Conservation (phyloP, 2,113 vertebrate genomes). For the Rissa tridactyla region DNA sequence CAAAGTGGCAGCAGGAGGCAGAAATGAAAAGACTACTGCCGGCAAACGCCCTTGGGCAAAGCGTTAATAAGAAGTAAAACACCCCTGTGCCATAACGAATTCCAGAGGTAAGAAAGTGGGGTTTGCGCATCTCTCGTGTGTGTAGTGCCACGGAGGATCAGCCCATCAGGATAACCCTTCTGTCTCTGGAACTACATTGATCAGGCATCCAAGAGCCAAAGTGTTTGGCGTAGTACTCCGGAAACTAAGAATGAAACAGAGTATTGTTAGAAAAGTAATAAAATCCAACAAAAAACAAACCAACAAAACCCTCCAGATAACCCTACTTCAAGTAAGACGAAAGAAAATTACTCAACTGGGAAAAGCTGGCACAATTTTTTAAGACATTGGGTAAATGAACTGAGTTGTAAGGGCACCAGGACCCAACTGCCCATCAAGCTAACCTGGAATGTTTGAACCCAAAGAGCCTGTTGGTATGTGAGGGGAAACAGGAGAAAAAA, state of each 20-base stretch:
- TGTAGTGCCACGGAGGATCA: not conserved
- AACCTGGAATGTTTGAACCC: not conserved
- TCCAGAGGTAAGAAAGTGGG: not conserved
- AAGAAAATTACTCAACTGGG: not conserved
- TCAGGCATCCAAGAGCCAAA: not conserved
- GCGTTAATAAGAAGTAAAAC: slow-evolving; percentile 30
- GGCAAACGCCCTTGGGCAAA: slow-evolving; percentile 47
- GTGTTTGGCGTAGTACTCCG: no score
- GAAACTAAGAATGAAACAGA: not conserved
- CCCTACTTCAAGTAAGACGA: not conserved
- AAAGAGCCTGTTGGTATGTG: not conserved
- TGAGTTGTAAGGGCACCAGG: not conserved
- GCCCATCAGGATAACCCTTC: not conserved
- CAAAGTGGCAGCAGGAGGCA: slow-evolving; percentile 54
- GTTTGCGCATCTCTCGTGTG: not conserved
- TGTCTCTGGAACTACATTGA: not conserved
- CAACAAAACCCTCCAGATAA: not conserved
- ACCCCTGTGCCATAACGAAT: not conserved
- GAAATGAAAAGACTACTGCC: slow-evolving; percentile 37
- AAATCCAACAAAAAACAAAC: not conserved
- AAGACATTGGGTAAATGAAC: not conserved
- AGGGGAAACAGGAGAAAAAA: not conserved
- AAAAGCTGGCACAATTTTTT: not conserved
- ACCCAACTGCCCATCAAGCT: not conserved
- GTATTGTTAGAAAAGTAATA: not conserved